Conservation (phyloP, 2,797 vertebrate genomes). For the Oceanodroma leucorhoa region DNA sequence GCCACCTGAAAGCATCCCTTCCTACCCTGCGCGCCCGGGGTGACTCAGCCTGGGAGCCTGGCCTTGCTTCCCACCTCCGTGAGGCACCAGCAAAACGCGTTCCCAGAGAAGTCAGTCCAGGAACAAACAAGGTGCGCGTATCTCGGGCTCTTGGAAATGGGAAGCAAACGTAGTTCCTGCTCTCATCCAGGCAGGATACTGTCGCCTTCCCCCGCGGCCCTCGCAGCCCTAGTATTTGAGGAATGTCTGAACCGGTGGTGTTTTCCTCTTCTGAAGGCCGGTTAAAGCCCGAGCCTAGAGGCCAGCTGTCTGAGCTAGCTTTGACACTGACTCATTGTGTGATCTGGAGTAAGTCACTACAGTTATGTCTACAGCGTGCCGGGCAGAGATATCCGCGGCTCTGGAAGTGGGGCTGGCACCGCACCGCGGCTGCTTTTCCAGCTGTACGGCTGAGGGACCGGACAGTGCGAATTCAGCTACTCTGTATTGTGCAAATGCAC, state of each 20-base stretch:
- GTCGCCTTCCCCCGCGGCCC: background rate
- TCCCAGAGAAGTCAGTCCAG: background rate
- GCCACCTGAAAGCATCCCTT: background rate
- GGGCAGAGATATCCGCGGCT: background rate
- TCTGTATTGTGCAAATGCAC: fast-evolving
- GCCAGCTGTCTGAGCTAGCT: background rate
- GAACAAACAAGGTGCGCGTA: background rate
- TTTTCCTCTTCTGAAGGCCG: background rate
- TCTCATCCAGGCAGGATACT: background rate
- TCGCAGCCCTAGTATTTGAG: background rate
- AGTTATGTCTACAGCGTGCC: background rate
- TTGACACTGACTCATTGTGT: background rate
- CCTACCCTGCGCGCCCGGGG: fast-evolving
- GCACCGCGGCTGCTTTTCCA: fast-evolving
- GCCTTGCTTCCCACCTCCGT: background rate
- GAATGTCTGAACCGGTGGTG: background rate
- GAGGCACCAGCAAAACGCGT: background rate
- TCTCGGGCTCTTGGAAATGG: background rate
- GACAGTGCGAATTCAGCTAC: fast-evolving
- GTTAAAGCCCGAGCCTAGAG: background rate
- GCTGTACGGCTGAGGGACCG: fast-evolving
- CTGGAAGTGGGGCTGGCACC: background rate
- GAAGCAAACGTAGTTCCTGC: conserved; percentile 11
- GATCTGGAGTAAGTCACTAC: background rate
- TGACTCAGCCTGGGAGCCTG: background rate